Base-by-base conservation (phyloP, 2,888 invertebrate species). In the Cantharis rustica region DNA sequence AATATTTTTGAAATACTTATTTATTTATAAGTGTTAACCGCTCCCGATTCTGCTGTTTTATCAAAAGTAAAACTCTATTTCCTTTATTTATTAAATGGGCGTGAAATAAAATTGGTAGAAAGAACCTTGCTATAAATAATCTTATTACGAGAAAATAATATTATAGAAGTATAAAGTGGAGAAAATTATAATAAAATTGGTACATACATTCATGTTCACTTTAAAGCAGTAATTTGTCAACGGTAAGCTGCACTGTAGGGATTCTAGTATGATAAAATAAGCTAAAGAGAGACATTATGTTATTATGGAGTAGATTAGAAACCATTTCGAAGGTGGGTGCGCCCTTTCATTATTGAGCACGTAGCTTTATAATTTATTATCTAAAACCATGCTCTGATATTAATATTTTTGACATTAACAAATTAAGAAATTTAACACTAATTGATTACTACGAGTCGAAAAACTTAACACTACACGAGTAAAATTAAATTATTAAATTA, bases 271-370 rank as follows among this genome's bases (percentile, higher is more conserved):
- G 82, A 82, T 83, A 82, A 82, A 79, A 82, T 83, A 81, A 79
- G 74, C 81, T 68, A 80, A 80, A 84, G 81, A 84, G 83, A 84
- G 84, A 85, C 84, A 83, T 85, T 84, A 66, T 66, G 64, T 66
- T 66, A 47, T 47, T 47, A 84, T 75, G 81, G 78, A 80, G 83
- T 83, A 83, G 83, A 85, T 85, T 84, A 82, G 79, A 81, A 81
- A 76, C 74, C 72, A 77, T 81, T 80, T 78, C 80, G 83, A 81
- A 81, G 75, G 79, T 81, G 82, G 84, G 82, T 82, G 83, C 82
- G 82, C 83, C 83, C 81, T 82, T 79, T 83, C 82, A 84, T 84
- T 84, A 84, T 70, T 79, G 79, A 79, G 79, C 83, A 84, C 83
- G 83, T 82, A 80, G 80, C 82, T 81, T 81, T 81, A 77, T 82